Percentiles rank a stretch among this genome's conserved stretches.
Evolutionary conservation across 2,888 invertebrate genomes (phyloP).

Genomic region (Macrosoma leucophasiata): DNA sequence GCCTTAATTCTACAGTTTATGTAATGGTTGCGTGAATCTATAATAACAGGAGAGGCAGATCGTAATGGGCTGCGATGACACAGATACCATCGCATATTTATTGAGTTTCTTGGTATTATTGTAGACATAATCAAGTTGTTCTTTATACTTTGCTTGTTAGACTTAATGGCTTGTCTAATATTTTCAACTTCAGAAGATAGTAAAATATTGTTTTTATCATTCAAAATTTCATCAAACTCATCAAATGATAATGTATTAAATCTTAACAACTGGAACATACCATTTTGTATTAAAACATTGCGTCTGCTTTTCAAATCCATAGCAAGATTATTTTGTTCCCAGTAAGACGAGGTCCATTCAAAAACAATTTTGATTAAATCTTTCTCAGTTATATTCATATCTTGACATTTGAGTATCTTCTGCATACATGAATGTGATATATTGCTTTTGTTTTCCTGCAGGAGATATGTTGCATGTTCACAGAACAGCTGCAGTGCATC

Average conservation of each 20-base stretch:
- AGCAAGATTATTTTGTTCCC: slow-evolving; percentile 53
- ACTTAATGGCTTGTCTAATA: slow-evolving; percentile 33
- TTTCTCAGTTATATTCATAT: slow-evolving; percentile 69
- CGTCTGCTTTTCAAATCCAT: slow-evolving; percentile 59
- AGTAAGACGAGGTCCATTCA: slow-evolving; percentile 73
- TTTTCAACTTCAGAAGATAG: slow-evolving; percentile 40
- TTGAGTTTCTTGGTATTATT: slow-evolving; percentile 38
- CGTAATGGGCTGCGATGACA: slow-evolving; percentile 57
- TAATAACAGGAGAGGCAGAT: slow-evolving; percentile 55
- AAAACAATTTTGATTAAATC: slow-evolving; percentile 71
- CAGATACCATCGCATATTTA: slow-evolving; percentile 54
- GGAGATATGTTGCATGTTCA: slow-evolving; percentile 70
- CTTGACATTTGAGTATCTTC: slow-evolving; percentile 63
- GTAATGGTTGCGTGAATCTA: slow-evolving; percentile 47
- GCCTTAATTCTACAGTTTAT: slow-evolving; percentile 54
- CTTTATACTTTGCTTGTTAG: slow-evolving; percentile 15
- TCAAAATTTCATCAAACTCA: slow-evolving; percentile 54
- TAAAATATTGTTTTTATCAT: slow-evolving; percentile 48
- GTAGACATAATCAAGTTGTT: slow-evolving; percentile 23
- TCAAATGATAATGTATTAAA: slow-evolving; percentile 49
- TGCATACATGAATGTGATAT: slow-evolving; percentile 68
- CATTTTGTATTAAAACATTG: slow-evolving; percentile 52
- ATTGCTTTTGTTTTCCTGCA: slow-evolving; percentile 62
- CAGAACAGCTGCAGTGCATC: slow-evolving; percentile 73
- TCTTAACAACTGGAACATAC: slow-evolving; percentile 61